phyloP scores from a whole-genome alignment of 1,140 invertebrate species.

The Sesamia nonagrioides region DNA sequence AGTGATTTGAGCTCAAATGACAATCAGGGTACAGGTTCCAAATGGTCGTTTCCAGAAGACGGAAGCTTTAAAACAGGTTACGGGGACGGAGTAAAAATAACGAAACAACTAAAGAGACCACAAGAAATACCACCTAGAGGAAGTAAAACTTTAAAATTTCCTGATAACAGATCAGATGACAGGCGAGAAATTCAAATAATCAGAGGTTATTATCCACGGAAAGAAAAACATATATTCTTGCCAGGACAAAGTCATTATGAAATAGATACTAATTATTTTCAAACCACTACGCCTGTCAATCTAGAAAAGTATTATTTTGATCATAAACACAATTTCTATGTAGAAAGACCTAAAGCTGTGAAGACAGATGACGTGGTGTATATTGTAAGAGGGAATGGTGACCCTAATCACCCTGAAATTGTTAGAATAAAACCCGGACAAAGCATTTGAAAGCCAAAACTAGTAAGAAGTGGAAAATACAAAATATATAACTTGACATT shows the following conservation, averaged over 20 bases:
- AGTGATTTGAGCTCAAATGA: conserved; percentile 48
- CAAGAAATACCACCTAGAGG: conserved; percentile 5
- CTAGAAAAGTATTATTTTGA: conserved; percentile 49
- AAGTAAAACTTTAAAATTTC: conserved; percentile 51
- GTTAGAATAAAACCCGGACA: conserved; percentile 72
- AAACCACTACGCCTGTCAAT: conserved; percentile 18
- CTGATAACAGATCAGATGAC: conserved; percentile 50
- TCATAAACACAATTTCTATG: conserved; percentile 52
- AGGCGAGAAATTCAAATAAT: conserved; percentile 6
- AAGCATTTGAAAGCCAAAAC: conserved; percentile 4
- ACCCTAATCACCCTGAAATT: conserved; percentile 78
- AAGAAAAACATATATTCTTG: conserved; percentile 59
- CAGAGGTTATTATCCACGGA: conserved; percentile 57
- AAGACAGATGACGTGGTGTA: conserved; percentile 65
- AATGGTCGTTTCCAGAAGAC: conserved; percentile 69
- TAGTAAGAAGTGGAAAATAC: too few species aligned
- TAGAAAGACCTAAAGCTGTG: conserved; percentile 37
- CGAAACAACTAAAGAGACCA: neutral
- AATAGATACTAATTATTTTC: neutral
- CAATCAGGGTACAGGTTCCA: conserved; percentile 51
- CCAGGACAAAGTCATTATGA: conserved; percentile 50
- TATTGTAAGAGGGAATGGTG: conserved; percentile 78
- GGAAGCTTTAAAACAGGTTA: neutral
- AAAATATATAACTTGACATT: too few species aligned
- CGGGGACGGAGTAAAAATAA: neutral